Evolutionary conservation across 2,113 vertebrate genomes (phyloP).

Genomic region (Chauna torquata): DNA sequence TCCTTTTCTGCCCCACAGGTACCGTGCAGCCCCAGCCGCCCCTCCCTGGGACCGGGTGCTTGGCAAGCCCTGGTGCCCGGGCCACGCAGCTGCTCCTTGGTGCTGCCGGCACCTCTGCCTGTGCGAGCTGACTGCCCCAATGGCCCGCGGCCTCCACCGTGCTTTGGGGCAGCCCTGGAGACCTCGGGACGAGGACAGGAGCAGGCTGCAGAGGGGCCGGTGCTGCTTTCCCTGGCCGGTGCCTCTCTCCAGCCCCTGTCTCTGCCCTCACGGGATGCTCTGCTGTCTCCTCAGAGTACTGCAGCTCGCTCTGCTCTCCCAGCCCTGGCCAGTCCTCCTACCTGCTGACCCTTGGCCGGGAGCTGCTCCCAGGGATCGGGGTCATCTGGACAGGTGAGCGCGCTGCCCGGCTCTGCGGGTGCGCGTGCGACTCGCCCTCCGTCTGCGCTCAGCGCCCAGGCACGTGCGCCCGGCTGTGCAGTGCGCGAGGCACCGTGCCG

Average conservation of each 20-base stretch:
- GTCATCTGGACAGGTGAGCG: constrained; percentile 87
- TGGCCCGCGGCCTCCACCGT: neutral
- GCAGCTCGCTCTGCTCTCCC: constrained; percentile 84
- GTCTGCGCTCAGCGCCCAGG: neutral
- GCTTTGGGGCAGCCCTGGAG: neutral
- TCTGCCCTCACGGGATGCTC: neutral
- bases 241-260: neutral
- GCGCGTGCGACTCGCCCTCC: too few relatives aligned
- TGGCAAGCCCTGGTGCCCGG: neutral
- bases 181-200: neutral
- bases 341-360: constrained; percentile 81
- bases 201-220: neutral
- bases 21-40: neutral
- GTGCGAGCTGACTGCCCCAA: neutral
- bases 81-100: neutral
- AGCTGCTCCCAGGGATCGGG: constrained; percentile 80
- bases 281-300: constrained; percentile 74
- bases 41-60: fast-evolving
- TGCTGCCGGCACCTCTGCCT: neutral
- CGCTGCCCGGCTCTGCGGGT: neutral
- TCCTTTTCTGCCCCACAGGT: constrained; percentile 91
- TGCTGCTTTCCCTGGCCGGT: neutral
- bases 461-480: fast-evolving
- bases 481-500: neutral
- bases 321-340: constrained; percentile 83